phyloP scores from a whole-genome alignment of 2,888 invertebrate genomes.

The Euplexia lucipara region DNA sequence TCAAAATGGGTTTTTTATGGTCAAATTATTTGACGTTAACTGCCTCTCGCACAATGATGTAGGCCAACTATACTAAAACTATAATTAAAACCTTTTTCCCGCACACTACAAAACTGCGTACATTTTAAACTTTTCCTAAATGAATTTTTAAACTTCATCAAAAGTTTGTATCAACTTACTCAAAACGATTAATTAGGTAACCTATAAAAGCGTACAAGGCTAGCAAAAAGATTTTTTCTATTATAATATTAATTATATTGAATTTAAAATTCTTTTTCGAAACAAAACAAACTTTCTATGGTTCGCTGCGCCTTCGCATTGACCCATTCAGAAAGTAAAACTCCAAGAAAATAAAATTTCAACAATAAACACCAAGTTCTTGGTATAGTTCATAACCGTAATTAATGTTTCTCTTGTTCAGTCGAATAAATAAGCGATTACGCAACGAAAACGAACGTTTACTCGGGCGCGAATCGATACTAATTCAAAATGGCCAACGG shows the following conservation, averaged over 20 bases:
- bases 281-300: not conserved
- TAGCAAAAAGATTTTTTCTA: not conserved
- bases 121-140: not conserved
- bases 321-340: constrained; percentile 6
- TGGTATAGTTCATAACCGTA: constrained; percentile 7
- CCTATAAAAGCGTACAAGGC: not conserved
- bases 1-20: too few relatives aligned
- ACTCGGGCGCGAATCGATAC: constrained; percentile 14
- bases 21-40: too few relatives aligned
- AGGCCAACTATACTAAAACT: too few relatives aligned
- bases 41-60: too few relatives aligned
- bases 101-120: not conserved
- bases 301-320: not conserved
- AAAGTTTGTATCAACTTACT: not conserved
- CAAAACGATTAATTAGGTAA: constrained; percentile 3
- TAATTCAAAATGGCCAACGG: not conserved
- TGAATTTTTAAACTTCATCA: constrained; percentile 8
- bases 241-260: too few relatives aligned
- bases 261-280: too few relatives aligned
- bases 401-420: constrained; percentile 29
- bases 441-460: not conserved
- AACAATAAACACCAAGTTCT: constrained; percentile 34
- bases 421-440: constrained; percentile 20
- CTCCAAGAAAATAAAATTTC: constrained; percentile 10
- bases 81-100: not conserved